A percentile compares a stretch with the other conserved stretches of the same genome.
These are phyloP conservation scores for Ips typographus DNA, from an alignment of 1,140 invertebrate genomes.

Conservation along the genomic window DNA sequence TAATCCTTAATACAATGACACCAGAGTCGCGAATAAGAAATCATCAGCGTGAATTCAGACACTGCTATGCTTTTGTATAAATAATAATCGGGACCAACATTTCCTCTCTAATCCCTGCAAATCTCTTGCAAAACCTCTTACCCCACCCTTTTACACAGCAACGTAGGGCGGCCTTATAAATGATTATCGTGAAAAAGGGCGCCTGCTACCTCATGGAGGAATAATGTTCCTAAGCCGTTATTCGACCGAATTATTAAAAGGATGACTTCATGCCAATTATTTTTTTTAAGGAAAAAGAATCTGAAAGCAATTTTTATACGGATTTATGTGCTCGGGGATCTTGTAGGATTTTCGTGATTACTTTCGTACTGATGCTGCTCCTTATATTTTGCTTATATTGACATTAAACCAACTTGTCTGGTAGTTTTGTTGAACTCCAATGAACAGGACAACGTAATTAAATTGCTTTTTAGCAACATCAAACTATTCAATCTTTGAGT, in stretches of 20 bases:
- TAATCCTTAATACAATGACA: conserved; percentile 25
- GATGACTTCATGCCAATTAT: conserved; percentile 18
- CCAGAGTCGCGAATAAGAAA: conserved; percentile 21
- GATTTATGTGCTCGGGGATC: too few relatives aligned
- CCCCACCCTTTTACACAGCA: conserved; percentile 14
- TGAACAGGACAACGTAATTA: too few relatives aligned
- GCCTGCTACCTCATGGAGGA: neutral
- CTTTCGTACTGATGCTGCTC: too few relatives aligned
- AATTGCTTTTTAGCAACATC: too few relatives aligned
- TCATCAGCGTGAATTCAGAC: conserved; percentile 36
- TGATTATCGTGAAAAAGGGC: conserved; percentile 31
- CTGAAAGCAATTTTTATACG: neutral
- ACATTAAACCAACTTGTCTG: too few relatives aligned
- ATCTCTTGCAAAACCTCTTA: conserved; percentile 27
- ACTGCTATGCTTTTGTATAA: conserved; percentile 32
- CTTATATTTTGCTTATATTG: too few relatives aligned
- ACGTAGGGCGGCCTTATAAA: conserved; percentile 24
- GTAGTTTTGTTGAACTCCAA: too few relatives aligned
- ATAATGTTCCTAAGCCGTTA: conserved; percentile 23
- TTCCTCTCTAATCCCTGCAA: conserved; percentile 26
- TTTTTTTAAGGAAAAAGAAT: conserved; percentile 4
- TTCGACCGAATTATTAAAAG: conserved; percentile 19
- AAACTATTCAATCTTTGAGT: neutral
- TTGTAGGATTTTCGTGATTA: too few relatives aligned
- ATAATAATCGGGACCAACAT: conserved; percentile 33